Conservation (phyloP, 2,888 invertebrate species). For the Pristionchus arcanus region DNA sequence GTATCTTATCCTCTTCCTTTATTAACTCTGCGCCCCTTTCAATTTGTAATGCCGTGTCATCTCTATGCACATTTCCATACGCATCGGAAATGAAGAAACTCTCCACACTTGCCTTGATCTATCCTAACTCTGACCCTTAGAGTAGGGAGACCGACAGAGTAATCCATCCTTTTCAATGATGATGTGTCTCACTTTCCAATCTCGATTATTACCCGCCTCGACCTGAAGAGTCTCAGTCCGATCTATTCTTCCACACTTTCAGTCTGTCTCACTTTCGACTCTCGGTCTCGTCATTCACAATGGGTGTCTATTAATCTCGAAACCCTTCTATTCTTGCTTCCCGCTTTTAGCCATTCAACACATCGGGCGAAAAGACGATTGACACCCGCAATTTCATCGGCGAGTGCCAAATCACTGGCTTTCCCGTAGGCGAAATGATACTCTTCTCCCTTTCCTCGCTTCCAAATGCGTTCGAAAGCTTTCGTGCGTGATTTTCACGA, state of each 20-base stretch:
- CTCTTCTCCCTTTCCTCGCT: too few relatives aligned
- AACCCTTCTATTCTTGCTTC: not conserved
- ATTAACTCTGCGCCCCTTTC: not conserved
- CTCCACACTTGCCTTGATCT: not conserved
- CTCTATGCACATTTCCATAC: not conserved
- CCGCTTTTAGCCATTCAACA: too few relatives aligned
- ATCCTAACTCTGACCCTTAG: not conserved
- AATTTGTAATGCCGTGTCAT: not conserved
- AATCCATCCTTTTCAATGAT: not conserved
- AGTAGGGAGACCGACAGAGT: too few relatives aligned
- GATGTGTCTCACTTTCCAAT: not conserved
- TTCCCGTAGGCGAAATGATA: too few relatives aligned
- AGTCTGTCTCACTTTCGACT: not conserved
- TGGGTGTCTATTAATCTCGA: not conserved
- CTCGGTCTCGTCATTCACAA: not conserved
- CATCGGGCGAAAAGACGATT: too few relatives aligned
- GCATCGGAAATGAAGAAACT: not conserved
- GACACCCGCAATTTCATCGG: too few relatives aligned
- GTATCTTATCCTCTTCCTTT: not conserved
- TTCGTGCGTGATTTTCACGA: too few relatives aligned
- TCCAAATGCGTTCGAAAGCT: too few relatives aligned
- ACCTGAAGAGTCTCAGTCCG: not conserved
- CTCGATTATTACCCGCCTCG: not conserved
- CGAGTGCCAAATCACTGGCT: too few relatives aligned
- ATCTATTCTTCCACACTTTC: not conserved